Evolutionary conservation across 2,797 vertebrate species (phyloP).

Genomic region (Leptodactylus fallax): DNA sequence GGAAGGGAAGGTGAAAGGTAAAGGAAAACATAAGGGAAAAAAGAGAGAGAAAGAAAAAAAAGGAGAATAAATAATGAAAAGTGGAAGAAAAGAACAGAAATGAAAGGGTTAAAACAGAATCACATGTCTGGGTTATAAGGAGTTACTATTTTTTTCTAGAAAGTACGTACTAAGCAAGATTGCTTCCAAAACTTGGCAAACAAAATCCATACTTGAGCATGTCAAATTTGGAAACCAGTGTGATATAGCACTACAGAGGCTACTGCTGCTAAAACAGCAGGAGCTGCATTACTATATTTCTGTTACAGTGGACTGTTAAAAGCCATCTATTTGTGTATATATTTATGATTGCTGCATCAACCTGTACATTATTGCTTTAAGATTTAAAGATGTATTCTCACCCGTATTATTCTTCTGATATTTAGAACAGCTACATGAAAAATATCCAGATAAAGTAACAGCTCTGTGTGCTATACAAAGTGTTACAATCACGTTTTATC

Average conservation of each 20-base stretch:
- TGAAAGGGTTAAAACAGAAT: slow-evolving; percentile 52
- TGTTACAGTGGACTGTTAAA: not conserved
- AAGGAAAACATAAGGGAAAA: slow-evolving; percentile 58
- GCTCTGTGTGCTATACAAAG: too few species aligned
- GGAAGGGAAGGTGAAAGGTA: slow-evolving; percentile 56
- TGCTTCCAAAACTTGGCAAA: too few species aligned
- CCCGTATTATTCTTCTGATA: too few species aligned
- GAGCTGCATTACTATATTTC: not conserved
- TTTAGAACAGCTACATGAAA: too few species aligned
- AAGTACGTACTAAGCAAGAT: not conserved
- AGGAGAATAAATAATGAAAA: slow-evolving; percentile 63
- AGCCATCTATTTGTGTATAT: not conserved
- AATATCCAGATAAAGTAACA: too few species aligned
- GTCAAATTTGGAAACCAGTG: not conserved
- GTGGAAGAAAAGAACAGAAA: slow-evolving; percentile 44
- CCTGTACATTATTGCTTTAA: not conserved
- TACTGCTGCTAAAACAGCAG: not conserved
- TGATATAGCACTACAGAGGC: not conserved
- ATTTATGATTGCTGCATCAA: not conserved
- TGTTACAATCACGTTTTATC: too few species aligned
- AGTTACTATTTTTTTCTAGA: not conserved
- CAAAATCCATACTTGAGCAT: too few species aligned
- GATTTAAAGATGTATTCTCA: not conserved
- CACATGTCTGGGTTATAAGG: slow-evolving; percentile 28
- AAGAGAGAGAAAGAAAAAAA: slow-evolving; percentile 51